Evolutionary conservation across 2,888 invertebrate genomes (phyloP), one percentile per base, ranked within the genome.

Genomic region (Tenthredo distinguenda): DNA sequence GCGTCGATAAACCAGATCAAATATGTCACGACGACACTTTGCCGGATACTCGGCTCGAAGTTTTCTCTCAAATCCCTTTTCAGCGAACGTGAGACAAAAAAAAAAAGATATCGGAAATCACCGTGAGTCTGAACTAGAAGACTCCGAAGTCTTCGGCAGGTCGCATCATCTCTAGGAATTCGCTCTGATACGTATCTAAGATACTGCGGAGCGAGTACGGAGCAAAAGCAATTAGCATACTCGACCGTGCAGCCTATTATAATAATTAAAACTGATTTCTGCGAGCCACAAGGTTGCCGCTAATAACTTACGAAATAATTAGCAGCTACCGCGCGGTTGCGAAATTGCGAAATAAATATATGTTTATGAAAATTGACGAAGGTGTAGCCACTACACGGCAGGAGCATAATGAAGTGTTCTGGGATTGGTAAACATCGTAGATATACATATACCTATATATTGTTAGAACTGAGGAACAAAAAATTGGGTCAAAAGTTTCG

Each of bases 181-280:
- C 12, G 76, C 76, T 76, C 76, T 9, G 15, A 47, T 26, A 21
- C 34, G n/a, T 55, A 77, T 55, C 31, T 34, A 18, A 77, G 31
- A 55, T 31, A 55, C n/a, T 6, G 55, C 34, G 31, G 31, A 77
- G 7, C 77, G 9, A 31, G 77, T 31, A 31, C 7, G 7, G n/a
- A 40, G 77, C 34, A 77, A 50, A 77, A 77, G 77, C 50, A 77
- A 77, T 77, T 77, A 77, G 77, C 77, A 77, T 77, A 77, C 77
- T 77, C 55, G 47, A 55, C 55, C 55, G 34, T 21, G 40, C 50
- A 55, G 77, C 40, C 77, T 55, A 55, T 77, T 77, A 77, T 77
- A 77, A 77, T 77, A 77, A 77, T 77, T 77, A 77, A 77, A 55
- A 77, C 77, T 77, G 50, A 77, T 77, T 77, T 55, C 77, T 77